Evolutionary conservation across 1,140 invertebrate species (phyloP).

Genomic region (Hydropsyche tenuis): DNA sequence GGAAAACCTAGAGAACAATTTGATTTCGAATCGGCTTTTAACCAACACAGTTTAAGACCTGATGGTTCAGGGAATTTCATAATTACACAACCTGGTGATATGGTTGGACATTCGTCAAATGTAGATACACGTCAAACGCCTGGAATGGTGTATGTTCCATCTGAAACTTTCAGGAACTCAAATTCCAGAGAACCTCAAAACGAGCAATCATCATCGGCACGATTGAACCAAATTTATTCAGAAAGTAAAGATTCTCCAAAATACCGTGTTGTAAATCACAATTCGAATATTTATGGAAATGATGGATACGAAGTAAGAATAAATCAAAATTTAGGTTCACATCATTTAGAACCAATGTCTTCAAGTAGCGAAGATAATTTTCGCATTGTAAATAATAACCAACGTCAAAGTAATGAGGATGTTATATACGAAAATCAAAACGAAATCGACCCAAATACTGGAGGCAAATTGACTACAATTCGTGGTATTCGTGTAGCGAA

Average conservation of each 20-base stretch:
- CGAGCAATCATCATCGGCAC: slow-evolving; percentile 36
- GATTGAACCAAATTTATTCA: slow-evolving; percentile 14
- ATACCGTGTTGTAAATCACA: slow-evolving; percentile 27
- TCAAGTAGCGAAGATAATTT: slow-evolving; percentile 53
- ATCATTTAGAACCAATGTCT: slow-evolving; percentile 54
- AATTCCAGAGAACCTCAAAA: slow-evolving; percentile 23
- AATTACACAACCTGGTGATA: slow-evolving; percentile 30
- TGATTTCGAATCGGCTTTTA: slow-evolving; percentile 34
- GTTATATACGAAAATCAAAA: slow-evolving; percentile 53
- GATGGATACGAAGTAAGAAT: slow-evolving; percentile 50
- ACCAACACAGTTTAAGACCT: slow-evolving; percentile 28
- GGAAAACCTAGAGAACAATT: slow-evolving; percentile 41
- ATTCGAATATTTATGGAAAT: slow-evolving; percentile 16
- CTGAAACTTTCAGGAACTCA: slow-evolving; percentile 43
- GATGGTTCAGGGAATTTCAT: not conserved
- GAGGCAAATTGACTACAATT: slow-evolving; percentile 55
- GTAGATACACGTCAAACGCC: slow-evolving; percentile 36
- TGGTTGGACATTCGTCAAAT: slow-evolving; percentile 48
- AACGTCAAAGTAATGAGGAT: slow-evolving; percentile 50
- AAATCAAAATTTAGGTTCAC: slow-evolving; percentile 60
- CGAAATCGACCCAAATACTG: slow-evolving; percentile 53
- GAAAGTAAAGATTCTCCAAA: slow-evolving; percentile 28
- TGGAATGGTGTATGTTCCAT: slow-evolving; percentile 46
- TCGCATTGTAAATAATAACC: slow-evolving; percentile 53
- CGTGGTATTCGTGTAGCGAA: slow-evolving; percentile 60